phyloP scores from a whole-genome alignment of 2,888 invertebrate genomes.

The Nebria salina region DNA sequence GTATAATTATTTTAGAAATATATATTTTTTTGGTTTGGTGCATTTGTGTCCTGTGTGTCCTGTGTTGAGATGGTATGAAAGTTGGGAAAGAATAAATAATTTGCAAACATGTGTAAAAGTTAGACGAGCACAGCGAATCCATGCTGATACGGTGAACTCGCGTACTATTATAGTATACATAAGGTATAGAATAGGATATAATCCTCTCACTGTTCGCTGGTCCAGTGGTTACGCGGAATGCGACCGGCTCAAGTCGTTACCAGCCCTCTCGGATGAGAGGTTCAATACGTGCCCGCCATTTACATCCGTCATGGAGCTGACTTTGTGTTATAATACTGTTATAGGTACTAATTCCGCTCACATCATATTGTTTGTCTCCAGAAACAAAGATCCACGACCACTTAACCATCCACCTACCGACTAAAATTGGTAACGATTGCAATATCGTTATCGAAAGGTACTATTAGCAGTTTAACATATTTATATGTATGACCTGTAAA shows the following conservation, averaged over 20 bases:
- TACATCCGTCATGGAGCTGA: constrained; percentile 10
- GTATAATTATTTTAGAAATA: too few species aligned
- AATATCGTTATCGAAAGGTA: too few species aligned
- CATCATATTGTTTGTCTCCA: too few species aligned
- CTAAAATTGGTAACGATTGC: too few species aligned
- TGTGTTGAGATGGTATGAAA: too few species aligned
- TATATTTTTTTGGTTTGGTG: too few species aligned
- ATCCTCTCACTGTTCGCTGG: constrained; percentile 11
- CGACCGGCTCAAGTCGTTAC: not conserved
- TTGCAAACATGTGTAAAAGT: too few species aligned
- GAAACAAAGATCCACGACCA: too few species aligned
- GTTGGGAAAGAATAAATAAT: too few species aligned
- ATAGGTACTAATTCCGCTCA: not conserved
- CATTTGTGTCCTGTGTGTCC: too few species aligned
- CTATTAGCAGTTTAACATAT: too few species aligned
- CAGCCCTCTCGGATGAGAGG: constrained; percentile 10
- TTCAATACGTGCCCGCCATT: constrained; percentile 18
- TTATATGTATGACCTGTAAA: not conserved
- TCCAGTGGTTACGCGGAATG: constrained; percentile 20
- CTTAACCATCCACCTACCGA: too few species aligned
- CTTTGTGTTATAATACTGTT: not conserved
- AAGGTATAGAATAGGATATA: not conserved
- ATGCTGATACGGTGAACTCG: constrained; percentile 7
- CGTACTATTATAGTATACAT: not conserved
- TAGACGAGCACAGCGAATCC: not conserved